Evolutionary conservation across 2,113 vertebrate genomes (phyloP).

Genomic region (Motacilla tschutschensis): DNA sequence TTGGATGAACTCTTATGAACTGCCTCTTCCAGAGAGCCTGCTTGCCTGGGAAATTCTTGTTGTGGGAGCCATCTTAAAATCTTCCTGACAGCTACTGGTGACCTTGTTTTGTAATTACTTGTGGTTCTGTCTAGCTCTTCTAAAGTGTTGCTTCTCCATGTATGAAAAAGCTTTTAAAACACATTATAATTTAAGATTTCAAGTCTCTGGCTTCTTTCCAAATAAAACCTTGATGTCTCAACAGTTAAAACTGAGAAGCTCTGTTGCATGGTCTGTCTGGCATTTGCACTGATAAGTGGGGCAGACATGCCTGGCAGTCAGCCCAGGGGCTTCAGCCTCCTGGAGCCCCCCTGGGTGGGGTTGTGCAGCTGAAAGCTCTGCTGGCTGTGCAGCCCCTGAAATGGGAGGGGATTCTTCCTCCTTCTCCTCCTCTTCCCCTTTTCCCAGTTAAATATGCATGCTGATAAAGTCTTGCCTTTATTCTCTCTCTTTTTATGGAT

Average conservation of each 20-base stretch:
- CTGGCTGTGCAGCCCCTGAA: background rate
- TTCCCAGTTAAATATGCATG: background rate
- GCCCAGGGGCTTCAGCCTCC: slow-evolving; percentile 17
- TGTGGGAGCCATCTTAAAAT: slow-evolving; percentile 32
- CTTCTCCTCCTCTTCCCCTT: background rate
- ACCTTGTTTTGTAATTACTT: slow-evolving; percentile 27
- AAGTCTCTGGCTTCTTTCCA: slow-evolving; percentile 40
- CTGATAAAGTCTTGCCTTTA: background rate
- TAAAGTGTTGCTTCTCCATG: background rate
- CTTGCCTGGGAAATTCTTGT: slow-evolving; percentile 30
- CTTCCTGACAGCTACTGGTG: slow-evolving; percentile 39
- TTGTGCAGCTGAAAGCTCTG: background rate
- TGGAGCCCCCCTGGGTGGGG: background rate
- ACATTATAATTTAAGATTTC: slow-evolving; percentile 29
- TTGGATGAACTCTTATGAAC: slow-evolving; percentile 44
- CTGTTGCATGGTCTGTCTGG: slow-evolving; percentile 8
- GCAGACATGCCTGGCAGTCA: slow-evolving; percentile 33
- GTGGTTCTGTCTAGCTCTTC: slow-evolving; percentile 24
- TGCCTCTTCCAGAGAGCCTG: slow-evolving; percentile 14
- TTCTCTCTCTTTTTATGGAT: background rate
- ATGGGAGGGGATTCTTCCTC: background rate
- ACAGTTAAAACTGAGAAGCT: slow-evolving; percentile 15
- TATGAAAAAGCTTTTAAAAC: slow-evolving; percentile 39
- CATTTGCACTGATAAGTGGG: slow-evolving; percentile 34
- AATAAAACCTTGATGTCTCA: slow-evolving; percentile 20